Percentiles rank a stretch among this genome's conserved stretches.
Evolutionary conservation across 2,888 invertebrate species (phyloP).

Genomic region (Branchinecta sandiegonensis): DNA sequence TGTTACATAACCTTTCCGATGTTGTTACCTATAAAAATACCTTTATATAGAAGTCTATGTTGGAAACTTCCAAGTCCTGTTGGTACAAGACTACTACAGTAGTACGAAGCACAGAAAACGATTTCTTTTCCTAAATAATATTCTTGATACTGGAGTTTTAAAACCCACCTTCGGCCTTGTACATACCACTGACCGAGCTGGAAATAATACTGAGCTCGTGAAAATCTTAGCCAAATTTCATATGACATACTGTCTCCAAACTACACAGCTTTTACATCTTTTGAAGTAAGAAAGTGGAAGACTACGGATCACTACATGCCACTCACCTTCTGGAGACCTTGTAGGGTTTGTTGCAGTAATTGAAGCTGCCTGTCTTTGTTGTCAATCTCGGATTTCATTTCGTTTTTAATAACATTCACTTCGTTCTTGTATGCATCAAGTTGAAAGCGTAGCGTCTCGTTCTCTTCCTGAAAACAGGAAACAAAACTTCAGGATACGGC

Average conservation of each 20-base stretch:
- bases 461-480: conserved; percentile 51
- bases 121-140: too few relatives aligned
- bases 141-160: too few relatives aligned
- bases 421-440: conserved; percentile 88
- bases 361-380: conserved; percentile 73
- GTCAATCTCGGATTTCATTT: conserved; percentile 59
- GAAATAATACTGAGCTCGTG: background rate
- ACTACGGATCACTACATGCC: background rate
- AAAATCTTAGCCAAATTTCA: background rate
- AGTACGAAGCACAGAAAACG: too few relatives aligned
- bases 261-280: background rate
- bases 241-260: background rate
- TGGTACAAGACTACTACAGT: too few relatives aligned
- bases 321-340: conserved; percentile 36
- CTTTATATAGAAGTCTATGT: too few relatives aligned
- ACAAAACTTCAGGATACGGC: too few relatives aligned
- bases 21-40: too few relatives aligned
- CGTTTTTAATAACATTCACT: conserved; percentile 69
- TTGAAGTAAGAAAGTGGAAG: background rate
- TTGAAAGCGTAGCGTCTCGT: conserved; percentile 76
- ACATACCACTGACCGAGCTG: too few relatives aligned
- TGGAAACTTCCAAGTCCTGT: too few relatives aligned
- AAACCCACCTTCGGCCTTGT: too few relatives aligned
- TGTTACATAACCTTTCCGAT: too few relatives aligned
- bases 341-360: conserved; percentile 46